phyloP scores from a whole-genome alignment of 2,888 invertebrate genomes.

The Cephus sareptanus region DNA sequence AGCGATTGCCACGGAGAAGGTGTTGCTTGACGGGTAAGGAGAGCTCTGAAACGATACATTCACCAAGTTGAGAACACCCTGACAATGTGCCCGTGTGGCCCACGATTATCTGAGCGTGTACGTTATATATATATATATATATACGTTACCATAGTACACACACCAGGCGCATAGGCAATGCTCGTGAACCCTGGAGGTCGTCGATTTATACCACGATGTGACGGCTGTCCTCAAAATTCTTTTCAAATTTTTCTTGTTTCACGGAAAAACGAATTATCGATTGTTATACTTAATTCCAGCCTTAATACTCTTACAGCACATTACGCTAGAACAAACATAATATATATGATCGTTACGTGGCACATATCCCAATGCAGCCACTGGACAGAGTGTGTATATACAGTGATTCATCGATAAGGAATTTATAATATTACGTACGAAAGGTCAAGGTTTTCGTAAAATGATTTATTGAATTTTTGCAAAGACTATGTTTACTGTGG shows the following conservation, averaged over 20 bases:
- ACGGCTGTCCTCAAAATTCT: neutral
- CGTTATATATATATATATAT: neutral
- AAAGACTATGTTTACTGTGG: neutral
- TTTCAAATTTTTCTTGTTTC: too few species aligned
- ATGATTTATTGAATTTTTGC: neutral
- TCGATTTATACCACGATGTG: conserved; percentile 15
- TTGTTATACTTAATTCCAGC: too few species aligned
- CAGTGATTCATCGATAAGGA: neutral
- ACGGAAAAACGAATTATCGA: too few species aligned
- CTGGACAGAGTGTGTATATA: neutral
- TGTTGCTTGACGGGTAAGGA: neutral
- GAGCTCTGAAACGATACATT: conserved; percentile 35
- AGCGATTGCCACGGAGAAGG: neutral
- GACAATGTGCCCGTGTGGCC: conserved; percentile 1
- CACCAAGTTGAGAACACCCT: conserved; percentile 57
- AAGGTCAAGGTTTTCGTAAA: neutral
- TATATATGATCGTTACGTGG: neutral
- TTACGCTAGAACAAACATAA: neutral
- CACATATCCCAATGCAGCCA: neutral
- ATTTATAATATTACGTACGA: neutral
- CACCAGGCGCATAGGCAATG: conserved; percentile 1
- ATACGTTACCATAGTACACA: neutral
- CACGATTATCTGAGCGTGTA: neutral
- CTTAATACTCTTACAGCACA: neutral
- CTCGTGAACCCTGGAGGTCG: conserved; percentile 21